Conservation (phyloP, 1,140 invertebrate species). For the Pseudomyrmex cubaensis region DNA sequence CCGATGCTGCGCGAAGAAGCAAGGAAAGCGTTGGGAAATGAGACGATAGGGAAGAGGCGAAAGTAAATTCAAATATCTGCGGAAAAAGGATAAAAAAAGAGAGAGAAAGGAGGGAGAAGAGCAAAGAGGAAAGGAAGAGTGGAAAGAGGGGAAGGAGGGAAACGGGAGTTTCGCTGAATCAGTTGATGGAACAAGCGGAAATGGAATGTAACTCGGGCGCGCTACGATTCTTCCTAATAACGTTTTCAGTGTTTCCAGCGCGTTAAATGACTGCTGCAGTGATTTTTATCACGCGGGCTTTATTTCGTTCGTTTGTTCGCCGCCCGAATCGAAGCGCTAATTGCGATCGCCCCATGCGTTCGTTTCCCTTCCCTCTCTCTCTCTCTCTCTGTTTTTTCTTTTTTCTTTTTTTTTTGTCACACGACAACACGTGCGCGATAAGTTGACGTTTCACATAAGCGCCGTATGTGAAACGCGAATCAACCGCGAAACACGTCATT, state of each 20-base stretch:
- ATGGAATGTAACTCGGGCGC: slow-evolving; percentile 61
- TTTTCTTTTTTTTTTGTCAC: too few relatives aligned
- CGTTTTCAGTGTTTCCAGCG: slow-evolving; percentile 58
- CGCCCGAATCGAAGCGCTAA: slow-evolving; percentile 62
- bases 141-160: neutral
- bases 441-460: slow-evolving; percentile 32
- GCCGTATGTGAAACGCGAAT: slow-evolving; percentile 25
- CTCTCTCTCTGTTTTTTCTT: neutral
- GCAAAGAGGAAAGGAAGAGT: neutral
- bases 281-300: slow-evolving; percentile 70
- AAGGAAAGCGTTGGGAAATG: slow-evolving; percentile 38
- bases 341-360: slow-evolving; percentile 54
- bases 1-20: slow-evolving; percentile 35
- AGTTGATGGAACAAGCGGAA: slow-evolving; percentile 67
- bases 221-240: slow-evolving; percentile 68
- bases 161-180: slow-evolving; percentile 59
- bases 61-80: slow-evolving; percentile 36
- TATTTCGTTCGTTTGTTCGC: slow-evolving; percentile 66
- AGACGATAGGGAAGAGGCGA: neutral
- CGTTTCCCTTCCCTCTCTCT: slow-evolving; percentile 29
- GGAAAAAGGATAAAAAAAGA: slow-evolving; percentile 36
- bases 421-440: slow-evolving; percentile 12
- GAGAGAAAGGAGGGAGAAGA: slow-evolving; percentile 1
- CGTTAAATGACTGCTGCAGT: slow-evolving; percentile 62
- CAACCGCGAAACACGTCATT: slow-evolving; percentile 42